Evolutionary conservation across 2,113 vertebrate species (phyloP).

Genomic region (Phasianus colchicus): DNA sequence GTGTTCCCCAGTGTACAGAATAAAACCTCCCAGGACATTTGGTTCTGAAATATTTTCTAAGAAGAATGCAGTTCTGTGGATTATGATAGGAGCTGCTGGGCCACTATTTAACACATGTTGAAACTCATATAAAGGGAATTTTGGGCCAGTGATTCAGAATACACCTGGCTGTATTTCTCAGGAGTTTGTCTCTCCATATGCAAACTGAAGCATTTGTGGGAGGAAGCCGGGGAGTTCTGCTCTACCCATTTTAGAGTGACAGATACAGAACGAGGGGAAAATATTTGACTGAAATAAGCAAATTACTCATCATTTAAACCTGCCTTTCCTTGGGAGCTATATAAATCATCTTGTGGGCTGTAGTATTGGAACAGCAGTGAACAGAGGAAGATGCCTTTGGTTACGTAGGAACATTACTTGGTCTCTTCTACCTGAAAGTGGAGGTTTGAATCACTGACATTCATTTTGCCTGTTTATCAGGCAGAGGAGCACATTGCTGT

Average conservation of each 20-base stretch:
- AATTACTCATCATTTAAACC: neutral
- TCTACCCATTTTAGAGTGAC: neutral
- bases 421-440: neutral
- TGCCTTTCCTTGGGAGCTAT: neutral
- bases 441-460: neutral
- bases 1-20: neutral
- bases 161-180: neutral
- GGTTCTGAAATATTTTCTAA: neutral
- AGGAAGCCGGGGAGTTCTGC: neutral
- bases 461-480: neutral
- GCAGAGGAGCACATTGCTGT: neutral
- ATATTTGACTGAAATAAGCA: neutral
- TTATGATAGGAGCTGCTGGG: neutral
- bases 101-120: neutral
- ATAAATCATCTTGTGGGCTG: neutral
- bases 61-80: neutral
- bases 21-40: neutral
- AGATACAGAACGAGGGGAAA: neutral
- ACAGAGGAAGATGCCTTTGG: neutral
- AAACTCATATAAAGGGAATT: neutral
- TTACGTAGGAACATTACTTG: neutral
- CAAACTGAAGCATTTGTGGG: neutral
- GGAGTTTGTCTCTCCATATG: neutral
- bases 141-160: neutral
- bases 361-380: neutral